Evolutionary conservation across 2,113 vertebrate genomes (phyloP).

Genomic region (Macrotus californicus): DNA sequence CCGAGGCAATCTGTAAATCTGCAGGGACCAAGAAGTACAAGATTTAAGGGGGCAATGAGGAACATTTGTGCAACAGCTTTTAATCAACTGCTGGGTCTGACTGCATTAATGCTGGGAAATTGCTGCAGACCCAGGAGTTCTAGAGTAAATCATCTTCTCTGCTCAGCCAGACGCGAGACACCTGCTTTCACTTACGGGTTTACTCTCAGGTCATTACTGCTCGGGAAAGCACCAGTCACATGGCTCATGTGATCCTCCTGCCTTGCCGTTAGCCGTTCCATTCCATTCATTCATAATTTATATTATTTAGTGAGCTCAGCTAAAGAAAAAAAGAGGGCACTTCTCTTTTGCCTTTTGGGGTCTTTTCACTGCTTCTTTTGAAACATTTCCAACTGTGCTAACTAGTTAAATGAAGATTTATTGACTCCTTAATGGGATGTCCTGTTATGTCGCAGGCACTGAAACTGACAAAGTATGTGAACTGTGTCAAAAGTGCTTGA

Average conservation of each 20-base stretch:
- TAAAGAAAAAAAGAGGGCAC: conserved; percentile 71
- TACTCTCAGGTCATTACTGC: conserved; percentile 88
- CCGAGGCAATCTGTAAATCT: conserved; percentile 79
- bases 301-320: conserved; percentile 84
- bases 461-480: conserved; percentile 51
- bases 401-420: conserved; percentile 80
- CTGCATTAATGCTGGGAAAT: conserved; percentile 80
- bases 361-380: conserved; percentile 73
- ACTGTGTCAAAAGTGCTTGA: conserved; percentile 37
- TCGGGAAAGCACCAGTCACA: conserved; percentile 81
- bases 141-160: conserved; percentile 79
- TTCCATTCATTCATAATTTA: conserved; percentile 87
- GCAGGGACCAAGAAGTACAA: conserved; percentile 71
- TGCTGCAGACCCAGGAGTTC: conserved; percentile 79
- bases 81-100: conserved; percentile 85
- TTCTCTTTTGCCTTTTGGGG: conserved; percentile 78
- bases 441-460: conserved; percentile 58
- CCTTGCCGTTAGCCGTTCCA: conserved; percentile 78
- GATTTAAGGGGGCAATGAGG: conserved; percentile 81
- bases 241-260: conserved; percentile 77
- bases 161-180: conserved; percentile 81
- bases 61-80: conserved; percentile 85
- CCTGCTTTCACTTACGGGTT: conserved; percentile 84
- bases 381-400: conserved; percentile 78
- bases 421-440: conserved; percentile 75